A percentile compares a stretch with the other conserved stretches of the same genome.
These are phyloP conservation scores for Erebia epiphron DNA, from an alignment of 2,888 invertebrate species.

Conservation along the genomic window DNA sequence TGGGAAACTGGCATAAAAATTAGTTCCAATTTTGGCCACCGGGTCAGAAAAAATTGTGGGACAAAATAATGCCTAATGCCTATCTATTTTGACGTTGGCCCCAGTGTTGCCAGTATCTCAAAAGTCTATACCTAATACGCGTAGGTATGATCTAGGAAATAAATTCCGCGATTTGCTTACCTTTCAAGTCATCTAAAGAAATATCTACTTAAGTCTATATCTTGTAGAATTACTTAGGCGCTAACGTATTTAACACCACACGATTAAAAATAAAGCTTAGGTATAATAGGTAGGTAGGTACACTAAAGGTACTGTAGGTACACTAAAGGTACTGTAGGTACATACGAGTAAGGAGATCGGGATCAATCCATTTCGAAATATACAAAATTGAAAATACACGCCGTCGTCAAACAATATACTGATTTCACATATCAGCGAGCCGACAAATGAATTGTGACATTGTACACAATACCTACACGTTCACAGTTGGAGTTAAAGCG, in stretches of 20 bases:
- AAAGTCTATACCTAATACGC: no score
- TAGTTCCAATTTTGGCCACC: no score
- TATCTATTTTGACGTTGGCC: no score
- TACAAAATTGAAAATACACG: conserved; percentile 49
- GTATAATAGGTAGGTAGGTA: not conserved
- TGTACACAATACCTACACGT: conserved; percentile 56
- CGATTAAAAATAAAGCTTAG: no score
- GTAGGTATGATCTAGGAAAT: no score
- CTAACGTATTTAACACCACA: no score
- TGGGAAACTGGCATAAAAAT: no score
- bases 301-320: not conserved
- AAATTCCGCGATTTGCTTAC: not conserved
- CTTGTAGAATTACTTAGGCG: no score
- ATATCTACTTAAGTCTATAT: no score
- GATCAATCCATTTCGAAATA: conserved; percentile 26
- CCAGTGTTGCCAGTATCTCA: no score
- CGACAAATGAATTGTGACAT: conserved; percentile 70
- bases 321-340: not conserved
- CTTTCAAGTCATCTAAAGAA: not conserved
- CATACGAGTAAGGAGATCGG: not conserved
- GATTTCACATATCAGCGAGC: conserved; percentile 70
- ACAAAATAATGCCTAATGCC: no score
- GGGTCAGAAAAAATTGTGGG: no score
- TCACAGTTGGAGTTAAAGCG: conserved; percentile 54
- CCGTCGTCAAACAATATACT: conserved; percentile 60